Evolutionary conservation across 2,113 vertebrate species (phyloP).

Genomic region (Callocephalon fimbriatum): DNA sequence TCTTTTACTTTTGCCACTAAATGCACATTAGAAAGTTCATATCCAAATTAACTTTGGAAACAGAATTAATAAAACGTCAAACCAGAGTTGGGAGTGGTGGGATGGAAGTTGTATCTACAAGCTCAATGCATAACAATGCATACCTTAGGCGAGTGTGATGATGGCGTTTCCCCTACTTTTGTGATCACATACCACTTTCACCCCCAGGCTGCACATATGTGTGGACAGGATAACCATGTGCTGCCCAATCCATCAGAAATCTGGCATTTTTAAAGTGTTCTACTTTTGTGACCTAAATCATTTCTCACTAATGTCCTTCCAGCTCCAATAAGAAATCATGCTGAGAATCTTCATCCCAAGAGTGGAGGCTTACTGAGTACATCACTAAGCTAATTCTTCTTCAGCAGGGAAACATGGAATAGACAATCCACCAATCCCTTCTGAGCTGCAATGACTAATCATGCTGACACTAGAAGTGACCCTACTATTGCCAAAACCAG

Average conservation of each 20-base stretch:
- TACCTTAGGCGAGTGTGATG: neutral
- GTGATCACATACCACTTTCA: neutral
- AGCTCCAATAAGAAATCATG: neutral
- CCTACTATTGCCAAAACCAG: neutral
- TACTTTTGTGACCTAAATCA: neutral
- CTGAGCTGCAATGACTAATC: neutral
- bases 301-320: neutral
- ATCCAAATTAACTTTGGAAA: neutral
- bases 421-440: neutral
- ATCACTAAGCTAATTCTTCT: neutral
- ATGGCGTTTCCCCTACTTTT: neutral
- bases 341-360: neutral
- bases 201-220: fast-evolving
- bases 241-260: neutral
- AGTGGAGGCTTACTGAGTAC: neutral
- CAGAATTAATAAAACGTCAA: neutral
- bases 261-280: neutral
- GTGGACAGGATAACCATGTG: neutral
- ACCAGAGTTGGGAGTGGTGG: neutral
- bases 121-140: neutral
- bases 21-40: neutral
- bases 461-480: neutral
- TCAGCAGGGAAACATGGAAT: neutral
- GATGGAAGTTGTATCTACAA: neutral
- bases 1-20: neutral